These are phyloP conservation scores for Halcyon malimbica DNA, from an alignment of 2,113 vertebrate genomes.

Conservation along the genomic window DNA sequence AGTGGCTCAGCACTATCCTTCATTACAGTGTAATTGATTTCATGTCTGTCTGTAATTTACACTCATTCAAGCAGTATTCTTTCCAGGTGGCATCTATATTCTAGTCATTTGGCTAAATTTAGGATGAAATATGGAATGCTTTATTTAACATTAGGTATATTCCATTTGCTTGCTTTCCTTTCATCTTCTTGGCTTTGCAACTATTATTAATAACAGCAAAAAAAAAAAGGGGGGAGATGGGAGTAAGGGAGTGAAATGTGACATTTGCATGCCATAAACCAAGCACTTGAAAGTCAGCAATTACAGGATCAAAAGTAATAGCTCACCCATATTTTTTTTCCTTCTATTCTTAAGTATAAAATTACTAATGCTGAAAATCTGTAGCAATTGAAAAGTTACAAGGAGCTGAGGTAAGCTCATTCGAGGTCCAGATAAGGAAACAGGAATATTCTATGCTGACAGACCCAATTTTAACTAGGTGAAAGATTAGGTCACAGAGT, in stretches of 20 bases:
- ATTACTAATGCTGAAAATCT: not conserved
- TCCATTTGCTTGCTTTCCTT: not conserved
- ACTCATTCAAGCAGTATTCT: not conserved
- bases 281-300: not conserved
- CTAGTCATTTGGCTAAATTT: not conserved
- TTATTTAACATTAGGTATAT: not conserved
- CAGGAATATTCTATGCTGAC: not conserved
- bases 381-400: not conserved
- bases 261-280: not conserved
- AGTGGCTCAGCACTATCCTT: not conserved
- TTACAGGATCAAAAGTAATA: constrained; percentile 14
- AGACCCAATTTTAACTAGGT: not conserved
- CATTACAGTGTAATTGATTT: not conserved
- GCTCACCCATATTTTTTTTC: not conserved
- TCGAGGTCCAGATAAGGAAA: not conserved
- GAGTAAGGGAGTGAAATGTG: not conserved
- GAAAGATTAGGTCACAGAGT: not conserved
- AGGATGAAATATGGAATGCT: not conserved
- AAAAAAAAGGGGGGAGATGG: not conserved
- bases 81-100: not conserved
- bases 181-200: not conserved
- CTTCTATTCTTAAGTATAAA: not conserved
- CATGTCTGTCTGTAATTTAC: not conserved
- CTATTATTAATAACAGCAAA: not conserved
- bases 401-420: not conserved